These are phyloP conservation scores for Leptopilina clavipes DNA, from an alignment of 1,140 invertebrate genomes.

Conservation along the genomic window DNA sequence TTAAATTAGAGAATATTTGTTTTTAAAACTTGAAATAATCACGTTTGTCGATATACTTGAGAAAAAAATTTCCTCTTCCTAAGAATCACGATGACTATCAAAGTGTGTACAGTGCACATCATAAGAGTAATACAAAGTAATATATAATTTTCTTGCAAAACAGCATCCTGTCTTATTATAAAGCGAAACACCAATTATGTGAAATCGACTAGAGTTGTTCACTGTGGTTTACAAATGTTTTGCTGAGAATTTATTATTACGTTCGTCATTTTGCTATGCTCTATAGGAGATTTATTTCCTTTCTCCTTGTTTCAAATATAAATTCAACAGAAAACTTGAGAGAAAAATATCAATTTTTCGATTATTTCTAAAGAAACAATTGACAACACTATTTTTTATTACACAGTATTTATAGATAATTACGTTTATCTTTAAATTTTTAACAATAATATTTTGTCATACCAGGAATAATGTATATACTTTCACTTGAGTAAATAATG, in stretches of 20 bases:
- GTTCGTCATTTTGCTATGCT: not conserved
- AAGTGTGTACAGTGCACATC: not conserved
- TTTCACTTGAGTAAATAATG: too few relatives aligned
- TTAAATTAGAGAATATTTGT: too few relatives aligned
- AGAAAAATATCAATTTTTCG: too few relatives aligned
- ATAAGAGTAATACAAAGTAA: conserved; percentile 20
- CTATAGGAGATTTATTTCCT: conserved; percentile 23
- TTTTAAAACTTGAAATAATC: too few relatives aligned
- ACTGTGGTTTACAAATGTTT: not conserved
- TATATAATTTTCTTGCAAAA: conserved; percentile 30
- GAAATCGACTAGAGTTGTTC: conserved; percentile 19
- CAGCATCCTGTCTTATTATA: conserved; percentile 21
- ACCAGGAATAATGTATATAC: too few relatives aligned
- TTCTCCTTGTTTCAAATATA: not conserved
- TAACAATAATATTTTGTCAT: too few relatives aligned
- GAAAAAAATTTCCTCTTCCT: conserved; percentile 7
- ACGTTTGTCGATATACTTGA: not conserved
- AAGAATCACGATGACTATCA: conserved; percentile 22
- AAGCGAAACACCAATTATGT: conserved; percentile 20
- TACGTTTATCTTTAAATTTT: too few relatives aligned
- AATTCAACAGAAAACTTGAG: too few relatives aligned
- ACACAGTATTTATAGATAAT: too few relatives aligned
- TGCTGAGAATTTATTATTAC: conserved; percentile 23
- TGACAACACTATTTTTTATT: too few relatives aligned
- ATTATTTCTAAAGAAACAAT: too few relatives aligned